Conservation (phyloP, 2,113 vertebrate genomes). For the Leptocoma aspasia region DNA sequence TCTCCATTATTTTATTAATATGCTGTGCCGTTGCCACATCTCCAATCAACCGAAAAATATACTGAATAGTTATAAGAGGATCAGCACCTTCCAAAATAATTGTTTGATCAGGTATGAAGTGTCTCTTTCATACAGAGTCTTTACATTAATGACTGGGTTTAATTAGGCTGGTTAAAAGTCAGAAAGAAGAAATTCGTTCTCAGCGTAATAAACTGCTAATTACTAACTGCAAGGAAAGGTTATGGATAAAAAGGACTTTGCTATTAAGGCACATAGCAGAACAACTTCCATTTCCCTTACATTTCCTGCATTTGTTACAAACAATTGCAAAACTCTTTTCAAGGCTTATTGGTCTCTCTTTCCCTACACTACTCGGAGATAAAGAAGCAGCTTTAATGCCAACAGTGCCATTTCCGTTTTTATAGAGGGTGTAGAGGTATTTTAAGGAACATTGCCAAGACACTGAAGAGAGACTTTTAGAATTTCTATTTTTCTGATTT, state of each 20-base stretch:
- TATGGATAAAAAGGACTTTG: not conserved
- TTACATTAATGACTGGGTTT: slow-evolving; percentile 40
- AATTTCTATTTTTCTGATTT: not conserved
- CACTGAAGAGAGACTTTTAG: not conserved
- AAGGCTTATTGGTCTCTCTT: not conserved
- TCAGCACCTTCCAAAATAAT: slow-evolving; percentile 47
- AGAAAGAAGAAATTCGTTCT: not conserved
- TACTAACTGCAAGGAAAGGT: not conserved
- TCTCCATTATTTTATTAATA: slow-evolving; percentile 33
- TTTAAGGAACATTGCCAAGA: not conserved
- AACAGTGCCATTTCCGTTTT: not conserved
- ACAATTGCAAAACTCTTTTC: not conserved
- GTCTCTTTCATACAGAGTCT: not conserved
- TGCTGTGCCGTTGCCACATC: not conserved
- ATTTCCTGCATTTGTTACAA: slow-evolving; percentile 2
- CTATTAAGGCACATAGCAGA: not conserved
- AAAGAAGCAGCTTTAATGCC: not conserved
- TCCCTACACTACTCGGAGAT: not conserved
- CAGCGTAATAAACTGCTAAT: slow-evolving; percentile 43
- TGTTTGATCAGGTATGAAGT: slow-evolving; percentile 47
- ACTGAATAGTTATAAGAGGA: slow-evolving; percentile 18
- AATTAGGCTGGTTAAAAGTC: slow-evolving; percentile 43
- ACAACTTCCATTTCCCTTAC: not conserved
- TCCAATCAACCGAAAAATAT: slow-evolving; percentile 4
- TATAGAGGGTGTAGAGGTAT: not conserved